Base-by-base conservation (phyloP, 2,888 invertebrate genomes). In the Leucozona laternaria region DNA sequence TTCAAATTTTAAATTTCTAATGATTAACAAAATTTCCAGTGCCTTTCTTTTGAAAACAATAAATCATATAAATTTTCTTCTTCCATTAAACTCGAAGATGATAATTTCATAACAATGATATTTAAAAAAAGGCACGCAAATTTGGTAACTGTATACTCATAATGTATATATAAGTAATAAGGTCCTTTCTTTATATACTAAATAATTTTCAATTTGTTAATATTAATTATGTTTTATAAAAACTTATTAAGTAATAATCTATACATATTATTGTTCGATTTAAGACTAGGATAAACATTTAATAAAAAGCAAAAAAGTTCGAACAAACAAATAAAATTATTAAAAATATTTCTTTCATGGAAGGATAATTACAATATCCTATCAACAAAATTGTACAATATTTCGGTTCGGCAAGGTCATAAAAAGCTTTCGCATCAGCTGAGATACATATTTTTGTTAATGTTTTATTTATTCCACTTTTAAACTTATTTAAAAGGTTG, bases 231-330 rank as follows among this genome's bases (percentile, higher is more conserved):
- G 68, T 58, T 68, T 79, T 77, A 77, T 80, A 37, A 84, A 85
- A 85, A 86, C 75, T 60, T 86, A 76, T 73, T 53, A 62, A 68
- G 66, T 82, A 78, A 70, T 62, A 20, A 57, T 72, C 31, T 55
- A 71, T 60, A 48, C 11, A 48, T n/a, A 58, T 43, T 64, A 31
- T 64, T 78, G 50, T 79, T 86, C 53, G 50, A 48, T 75, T 86
- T 71, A 82, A 79, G 86, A 86, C 86, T 86, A 86, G 86, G 78
- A 82, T 82, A 86, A 57, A 73, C 64, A 66, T 70, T 64, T 8
- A 31, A 5, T 28, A 5, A 75, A 40, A 20, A 62, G 28, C 28
- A 15, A 57, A 43, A n/a, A 28, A 80, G 15, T 68, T 66, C 31
- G 17, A 57, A 72, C 50, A 71, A 72, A 34, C 34, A 60, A 70